Base-by-base conservation (phyloP, 2,113 vertebrate species). In the Tretioscincus oriximinensis region DNA sequence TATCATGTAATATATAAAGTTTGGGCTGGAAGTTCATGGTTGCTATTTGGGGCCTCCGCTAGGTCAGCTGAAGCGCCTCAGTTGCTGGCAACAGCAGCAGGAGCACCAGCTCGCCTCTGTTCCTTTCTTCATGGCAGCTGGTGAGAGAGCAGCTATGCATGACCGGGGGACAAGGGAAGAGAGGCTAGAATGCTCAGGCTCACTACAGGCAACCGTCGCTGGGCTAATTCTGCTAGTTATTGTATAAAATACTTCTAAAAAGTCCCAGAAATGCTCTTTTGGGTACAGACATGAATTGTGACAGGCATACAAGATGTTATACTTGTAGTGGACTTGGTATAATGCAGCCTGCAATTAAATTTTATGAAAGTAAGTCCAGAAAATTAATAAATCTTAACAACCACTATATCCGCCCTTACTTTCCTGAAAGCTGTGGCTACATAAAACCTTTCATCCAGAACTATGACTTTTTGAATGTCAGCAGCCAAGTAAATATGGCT, bases 381-480 rank as follows among this genome's bases (percentile, higher is more conserved):
- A 82, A 81, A 88, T 58, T 77, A 81, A 80, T 54, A 26, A 47
- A 69, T 26, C 51, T 2, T 9, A 12, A 75, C 81, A 78, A 67
- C 3, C 4, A 29, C 76, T 83, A 68, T 84, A 82, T 85, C 89
- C 86, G 21, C 35, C 26, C 35, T 49, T 82, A 84, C 76, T 75
- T 26, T 45, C 8, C 0, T 2, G 0, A 75, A 68, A 12, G 47
- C 76, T 4, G 1, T 0, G 1, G 78, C 1, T 1, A 28, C 76
- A n/a, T 29, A 3, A 35, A 9, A 18, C 5, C 9, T 31, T 18
- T 58, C 0, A 0, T 0, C 86, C 88, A 10, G 70, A 84, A 75
- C 85, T 86, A 51, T 77, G 4, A 84, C 77, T 91, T 88, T 90
- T 83, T 77, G 68, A 79, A 88, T 2, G 28, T 77, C 88, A 85